A percentile compares a stretch with the other conserved stretches of the same genome.
phyloP scores from a whole-genome alignment of 2,888 invertebrate genomes.

The Neoascia interrupta region DNA sequence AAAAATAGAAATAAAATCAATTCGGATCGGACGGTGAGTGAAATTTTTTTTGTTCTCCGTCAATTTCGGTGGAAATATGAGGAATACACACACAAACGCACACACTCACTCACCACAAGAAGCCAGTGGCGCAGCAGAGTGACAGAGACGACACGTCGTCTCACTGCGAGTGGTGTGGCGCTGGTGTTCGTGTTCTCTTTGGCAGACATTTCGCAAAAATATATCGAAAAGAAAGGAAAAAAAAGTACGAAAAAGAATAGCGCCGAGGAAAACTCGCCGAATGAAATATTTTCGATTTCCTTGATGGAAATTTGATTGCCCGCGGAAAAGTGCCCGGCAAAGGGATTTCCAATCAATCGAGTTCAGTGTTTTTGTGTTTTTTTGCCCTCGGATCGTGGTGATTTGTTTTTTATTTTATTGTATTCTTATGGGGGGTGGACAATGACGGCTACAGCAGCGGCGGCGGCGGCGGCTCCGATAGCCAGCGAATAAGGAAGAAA shows the following conservation, averaged over 20 bases:
- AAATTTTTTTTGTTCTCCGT: slow-evolving; percentile 67
- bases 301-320: slow-evolving; percentile 45
- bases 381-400: slow-evolving; percentile 19
- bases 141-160: slow-evolving; percentile 45
- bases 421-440: slow-evolving; percentile 61
- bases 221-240: slow-evolving; percentile 47
- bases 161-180: slow-evolving; percentile 40
- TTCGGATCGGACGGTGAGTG: slow-evolving; percentile 70
- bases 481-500: slow-evolving; percentile 44
- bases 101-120: slow-evolving; percentile 11
- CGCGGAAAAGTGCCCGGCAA: slow-evolving; percentile 35
- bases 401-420: slow-evolving; percentile 44
- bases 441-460: slow-evolving; percentile 21
- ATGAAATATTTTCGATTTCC: slow-evolving; percentile 48
- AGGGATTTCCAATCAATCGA: slow-evolving; percentile 40
- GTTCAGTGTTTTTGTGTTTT: slow-evolving; percentile 57
- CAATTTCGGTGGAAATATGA: slow-evolving; percentile 58
- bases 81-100: slow-evolving; percentile 46
- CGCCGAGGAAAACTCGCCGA: slow-evolving; percentile 48
- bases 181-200: slow-evolving; percentile 67
- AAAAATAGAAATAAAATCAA: slow-evolving; percentile 69
- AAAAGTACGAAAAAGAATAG: slow-evolving; percentile 35
- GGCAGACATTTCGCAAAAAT: slow-evolving; percentile 70
- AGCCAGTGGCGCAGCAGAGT: slow-evolving; percentile 20
- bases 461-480: slow-evolving; percentile 7